Conservation (phyloP, 2,113 vertebrate genomes). For the Capreolus pygargus region DNA sequence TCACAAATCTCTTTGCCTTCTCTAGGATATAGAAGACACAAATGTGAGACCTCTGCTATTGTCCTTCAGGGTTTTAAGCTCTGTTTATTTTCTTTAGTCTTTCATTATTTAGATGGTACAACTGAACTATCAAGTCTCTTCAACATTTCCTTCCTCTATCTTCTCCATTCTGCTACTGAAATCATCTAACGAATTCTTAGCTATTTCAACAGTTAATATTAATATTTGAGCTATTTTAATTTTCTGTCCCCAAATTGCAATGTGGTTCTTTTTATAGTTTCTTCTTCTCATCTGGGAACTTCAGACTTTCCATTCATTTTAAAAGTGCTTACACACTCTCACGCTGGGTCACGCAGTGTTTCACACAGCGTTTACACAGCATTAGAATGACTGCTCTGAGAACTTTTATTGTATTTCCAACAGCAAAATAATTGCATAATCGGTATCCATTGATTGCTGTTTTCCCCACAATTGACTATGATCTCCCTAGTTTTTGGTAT, state of each 20-base stretch:
- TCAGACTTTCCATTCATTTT: background rate
- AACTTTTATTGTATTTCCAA: background rate
- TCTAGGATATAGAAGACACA: background rate
- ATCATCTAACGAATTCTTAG: background rate
- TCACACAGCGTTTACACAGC: background rate
- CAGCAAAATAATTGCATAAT: background rate
- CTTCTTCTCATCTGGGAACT: background rate
- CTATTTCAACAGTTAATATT: slow-evolving; percentile 4
- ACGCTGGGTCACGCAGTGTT: background rate
- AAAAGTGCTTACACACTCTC: background rate
- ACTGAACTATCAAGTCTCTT: background rate
- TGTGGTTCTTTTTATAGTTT: background rate
- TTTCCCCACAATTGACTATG: background rate
- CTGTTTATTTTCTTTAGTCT: background rate
- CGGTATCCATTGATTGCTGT: background rate
- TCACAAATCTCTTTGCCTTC: background rate
- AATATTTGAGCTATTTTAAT: background rate
- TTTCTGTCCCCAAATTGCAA: background rate
- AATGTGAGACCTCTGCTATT: background rate
- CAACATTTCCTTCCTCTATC: background rate
- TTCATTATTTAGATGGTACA: background rate
- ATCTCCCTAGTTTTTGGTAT: background rate
- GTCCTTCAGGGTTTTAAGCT: background rate
- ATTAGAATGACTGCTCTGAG: background rate
- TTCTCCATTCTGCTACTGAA: background rate